A percentile compares a stretch with the other conserved stretches of the same genome.
These are phyloP conservation scores for Rhynchotus rufescens DNA, from an alignment of 2,797 vertebrate genomes.

Conservation along the genomic window DNA sequence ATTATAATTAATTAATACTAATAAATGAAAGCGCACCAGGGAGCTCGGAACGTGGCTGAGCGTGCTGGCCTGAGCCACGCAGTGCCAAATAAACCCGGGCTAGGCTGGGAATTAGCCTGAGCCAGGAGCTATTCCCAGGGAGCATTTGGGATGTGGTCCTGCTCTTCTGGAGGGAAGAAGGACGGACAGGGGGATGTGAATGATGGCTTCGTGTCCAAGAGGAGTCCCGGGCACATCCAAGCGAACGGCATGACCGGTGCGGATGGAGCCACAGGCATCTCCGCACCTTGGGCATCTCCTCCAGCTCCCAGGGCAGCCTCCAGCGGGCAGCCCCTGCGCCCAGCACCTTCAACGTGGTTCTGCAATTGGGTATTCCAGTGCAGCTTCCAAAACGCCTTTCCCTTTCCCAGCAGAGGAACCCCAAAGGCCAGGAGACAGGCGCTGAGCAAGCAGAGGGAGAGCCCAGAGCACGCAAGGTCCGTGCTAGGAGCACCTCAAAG, in stretches of 20 bases:
- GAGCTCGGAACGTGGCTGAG: background rate
- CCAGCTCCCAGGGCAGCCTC: too few relatives aligned
- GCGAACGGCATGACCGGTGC: too few relatives aligned
- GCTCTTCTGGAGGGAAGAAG: background rate
- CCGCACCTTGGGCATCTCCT: too few relatives aligned
- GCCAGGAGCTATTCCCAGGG: background rate
- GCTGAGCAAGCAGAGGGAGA: background rate
- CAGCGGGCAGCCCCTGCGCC: background rate
- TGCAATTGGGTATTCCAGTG: background rate
- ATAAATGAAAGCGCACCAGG: background rate
- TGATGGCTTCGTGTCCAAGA: background rate
- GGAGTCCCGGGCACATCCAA: fast-evolving
- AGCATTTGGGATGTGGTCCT: background rate
- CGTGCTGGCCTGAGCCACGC: background rate
- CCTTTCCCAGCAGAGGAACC: background rate
- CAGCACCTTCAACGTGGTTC: too few relatives aligned
- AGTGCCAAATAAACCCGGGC: background rate
- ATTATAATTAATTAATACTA: too few relatives aligned
- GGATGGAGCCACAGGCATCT: background rate
- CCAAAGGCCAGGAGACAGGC: background rate
- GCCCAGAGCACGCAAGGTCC: background rate
- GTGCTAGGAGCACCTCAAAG: background rate
- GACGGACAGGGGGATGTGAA: fast-evolving
- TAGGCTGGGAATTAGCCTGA: background rate
- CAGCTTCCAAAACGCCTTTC: too few relatives aligned